Evolutionary conservation across 2,888 invertebrate genomes (phyloP), one percentile per base, ranked within the genome.

Genomic region (Oxystoma pomonae): DNA sequence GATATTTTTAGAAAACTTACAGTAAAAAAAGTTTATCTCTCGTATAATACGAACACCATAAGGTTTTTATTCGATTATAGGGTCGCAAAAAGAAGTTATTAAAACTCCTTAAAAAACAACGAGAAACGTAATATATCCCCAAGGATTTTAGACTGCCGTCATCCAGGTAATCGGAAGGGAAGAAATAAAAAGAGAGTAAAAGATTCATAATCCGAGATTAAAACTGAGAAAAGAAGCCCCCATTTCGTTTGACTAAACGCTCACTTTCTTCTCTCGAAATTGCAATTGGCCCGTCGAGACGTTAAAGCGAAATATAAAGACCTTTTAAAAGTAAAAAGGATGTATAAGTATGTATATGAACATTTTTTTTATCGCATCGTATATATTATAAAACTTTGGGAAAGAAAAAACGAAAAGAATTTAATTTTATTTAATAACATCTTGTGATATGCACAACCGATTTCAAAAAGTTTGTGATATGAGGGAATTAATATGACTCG

Each of bases 121-220:
- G 64, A 58, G 58, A 60, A 64, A 58, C 52, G 66, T 66, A 66
- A 66, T 66, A 66, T 64, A 66, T 66, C 66, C 66, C 64, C 55
- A 20, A 64, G 66, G 63, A 64, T 60, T 17, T 7, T 5, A 19
- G 17, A 19, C 53, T 53, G 53, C 53, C 53, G n/a, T 53, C 53
- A 53, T 3, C 53, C 66, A 66, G 64, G 66, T 66, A 66, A 65
- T 61, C 64, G 55, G 57, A 49, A 20, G 20, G 64, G 56, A 60
- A 58, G 57, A 63, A 19, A 53, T 53, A 53, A 53, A 53, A 53
- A 53, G 53, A n/a, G n/a, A 64, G 64, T 61, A 65, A 65, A 65
- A 65, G 65, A 65, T 65, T 63, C 65, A 65, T 65, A 65, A 65
- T 65, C 59, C 63, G 61, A 65, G 65, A 65, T 65, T 65, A 65